Evolutionary conservation across 1,140 invertebrate species (phyloP), one percentile per base, ranked within the genome.

Genomic region (Drosophila insularis): DNA sequence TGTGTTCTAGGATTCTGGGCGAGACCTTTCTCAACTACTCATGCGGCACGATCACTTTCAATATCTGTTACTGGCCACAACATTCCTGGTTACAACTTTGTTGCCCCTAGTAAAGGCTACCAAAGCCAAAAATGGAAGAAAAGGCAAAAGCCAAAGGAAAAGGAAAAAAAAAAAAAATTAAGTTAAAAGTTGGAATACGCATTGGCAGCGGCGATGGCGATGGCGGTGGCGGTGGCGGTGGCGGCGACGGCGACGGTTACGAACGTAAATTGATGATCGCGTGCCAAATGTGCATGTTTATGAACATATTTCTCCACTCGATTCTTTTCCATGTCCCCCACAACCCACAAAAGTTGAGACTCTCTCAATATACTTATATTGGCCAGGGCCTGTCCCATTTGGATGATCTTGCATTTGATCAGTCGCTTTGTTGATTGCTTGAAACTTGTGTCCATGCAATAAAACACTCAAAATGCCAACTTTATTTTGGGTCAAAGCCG

Each of bases 381-480:
- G 35, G 64, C 70, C 40, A 43, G 68, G 68, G 72, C 73, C 73
- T 76, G 73, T 76, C 73, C 81, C 81, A 78, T 71, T 85, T 86
- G 81, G 82, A 86, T 87, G 81, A 86, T 86, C 81, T 87, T 86
- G 84, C 82, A 86, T 86, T 86, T 89, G 82, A 86, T 86, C 81
- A 86, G 81, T 86, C 81, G 81, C 81, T 86, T 86, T 86, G 82
- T 86, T 86, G 81, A 86, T 86, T 86, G 82, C 82, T 86, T 86
- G 79, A 86, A 86, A 86, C 82, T 86, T 86, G 82, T 86, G 82
- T 86, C 82, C 82, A 86, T 86, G 82, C 82, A 86, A 86, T 86
- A 86, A 86, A 86, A 86, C 82, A 86, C 84, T 86, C 82, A 89
- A 86, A 87, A 86, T 86, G 82, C 82, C 82, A 86, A 86, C 84